A percentile compares a stretch with the other conserved stretches of the same genome.
Evolutionary conservation across 2,888 invertebrate species (phyloP).

Genomic region (Eupithecia exiguata): DNA sequence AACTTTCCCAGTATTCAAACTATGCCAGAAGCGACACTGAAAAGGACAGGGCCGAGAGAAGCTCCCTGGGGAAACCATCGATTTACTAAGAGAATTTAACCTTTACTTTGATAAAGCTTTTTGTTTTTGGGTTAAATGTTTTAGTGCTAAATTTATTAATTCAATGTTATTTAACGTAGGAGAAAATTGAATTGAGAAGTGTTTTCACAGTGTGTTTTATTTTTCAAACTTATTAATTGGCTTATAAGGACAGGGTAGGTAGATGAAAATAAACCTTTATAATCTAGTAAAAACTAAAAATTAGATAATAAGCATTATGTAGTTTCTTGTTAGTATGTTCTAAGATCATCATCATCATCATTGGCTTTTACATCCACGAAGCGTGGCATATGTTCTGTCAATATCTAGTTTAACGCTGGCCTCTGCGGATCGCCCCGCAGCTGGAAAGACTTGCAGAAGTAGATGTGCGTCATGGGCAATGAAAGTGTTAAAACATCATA

Average conservation of each 20-base stretch:
- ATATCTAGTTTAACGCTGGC: too few relatives aligned
- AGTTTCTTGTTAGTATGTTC: background rate
- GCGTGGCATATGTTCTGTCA: too few relatives aligned
- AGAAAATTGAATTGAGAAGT: background rate
- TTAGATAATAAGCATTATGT: background rate
- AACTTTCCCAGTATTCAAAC: slow-evolving; percentile 36
- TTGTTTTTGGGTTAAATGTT: background rate
- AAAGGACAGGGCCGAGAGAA: slow-evolving; percentile 1
- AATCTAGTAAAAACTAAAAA: background rate
- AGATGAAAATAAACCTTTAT: background rate
- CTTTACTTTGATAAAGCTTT: background rate
- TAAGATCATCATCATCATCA: background rate
- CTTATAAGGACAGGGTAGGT: background rate
- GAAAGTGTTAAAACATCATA: background rate
- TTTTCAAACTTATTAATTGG: background rate
- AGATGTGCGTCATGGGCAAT: background rate
- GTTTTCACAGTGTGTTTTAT: background rate
- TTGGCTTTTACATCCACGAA: too few relatives aligned
- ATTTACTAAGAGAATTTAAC: slow-evolving; percentile 2
- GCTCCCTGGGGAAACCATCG: background rate
- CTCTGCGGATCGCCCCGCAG: too few relatives aligned
- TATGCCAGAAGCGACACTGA: slow-evolving; percentile 35
- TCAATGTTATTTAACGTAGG: background rate
- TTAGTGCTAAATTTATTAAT: background rate
- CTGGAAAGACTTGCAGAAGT: background rate